Base-by-base conservation (phyloP, 2,888 invertebrate species). In the Bellardia pandia region DNA sequence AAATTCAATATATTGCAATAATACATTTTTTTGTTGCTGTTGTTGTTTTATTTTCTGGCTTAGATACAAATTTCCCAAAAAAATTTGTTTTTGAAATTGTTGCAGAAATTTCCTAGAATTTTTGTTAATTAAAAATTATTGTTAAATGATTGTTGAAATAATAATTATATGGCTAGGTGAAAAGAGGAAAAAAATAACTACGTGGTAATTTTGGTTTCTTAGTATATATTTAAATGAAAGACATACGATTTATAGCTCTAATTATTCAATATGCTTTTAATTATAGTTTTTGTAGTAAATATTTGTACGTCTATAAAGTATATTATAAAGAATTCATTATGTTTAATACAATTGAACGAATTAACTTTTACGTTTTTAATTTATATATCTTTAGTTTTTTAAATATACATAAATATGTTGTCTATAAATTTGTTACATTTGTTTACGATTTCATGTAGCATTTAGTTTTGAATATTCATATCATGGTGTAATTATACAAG, bases 91-190 rank as follows among this genome's bases (percentile, higher is more conserved):
- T 3, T 33, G 6, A 69, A 8, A 48, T 37, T 45, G 8, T 48
- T 78, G 7, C 37, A 37, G 9, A 16, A 56, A 37, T 72, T 74
- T 74, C 53, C 37, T 13, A 23, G 80, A 64, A 56, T 42, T 80
- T 66, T 58, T 40, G 0, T 13, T 60, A 33, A 60, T 9, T 48
- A 37, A 48, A 64, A 14, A 68, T 51, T 40, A 42, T 42, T 30
- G 2, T 42, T 42, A 16, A 71, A 37, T 66, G 16, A 66, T 45
- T 16, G 16, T 30, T 68, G 48, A 48, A 68, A 48, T 48, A 8
- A 30, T 48, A 45, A 48, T 51, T n/a, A 4, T 51, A 51, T 45
- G 45, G 13, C 11, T 51, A 5, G 37, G 37, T 6, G 37, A n/a
- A 6, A 51, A n/a, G 7, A n/a, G 13, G n/a, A 51, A 51, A n/a